Evolutionary conservation across 2,888 invertebrate species (phyloP), one percentile per base, ranked within the genome.

Genomic region (Lordiphosa fenestrarum): DNA sequence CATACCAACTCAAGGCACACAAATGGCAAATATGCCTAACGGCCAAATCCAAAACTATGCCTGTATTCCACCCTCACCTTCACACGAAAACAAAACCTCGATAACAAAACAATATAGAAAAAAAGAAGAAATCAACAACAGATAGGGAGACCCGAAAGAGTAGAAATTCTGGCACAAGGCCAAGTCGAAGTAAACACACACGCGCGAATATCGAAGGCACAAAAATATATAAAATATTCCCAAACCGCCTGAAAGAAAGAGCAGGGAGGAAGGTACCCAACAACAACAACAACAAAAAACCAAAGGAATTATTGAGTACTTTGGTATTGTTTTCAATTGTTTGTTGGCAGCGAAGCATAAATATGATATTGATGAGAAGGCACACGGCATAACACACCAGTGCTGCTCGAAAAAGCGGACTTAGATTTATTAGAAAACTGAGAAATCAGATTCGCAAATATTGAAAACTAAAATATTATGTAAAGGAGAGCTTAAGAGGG

Each of bases 271-370:
- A 19, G 19, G 19, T 4, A 19, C 19, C 9, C 2, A 9, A 10
- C n/a, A 21, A 38, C 25, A 48, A 50, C 40, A 66, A 15, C n/a
- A n/a, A n/a, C n/a, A 15, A 15, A 72, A 68, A 75, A 66, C 61
- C 67, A 56, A 80, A 71, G 72, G 81, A 84, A 71, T 75, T 84
- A 69, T 69, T 80, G 75, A 84, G 84, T 84, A 84, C 75, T 75
- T 81, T 70, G 15, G 81, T 76, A 83, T 78, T 81, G 77, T 74
- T 81, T 74, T 73, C 85, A 81, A 85, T 85, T 84, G 85, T 85
- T 83, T 84, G 73, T 70, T 82, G 80, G 84, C 85, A 85, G 70
- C 70, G 74, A 71, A 80, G 84, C 84, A 84, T 77, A 85, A 76
- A 80, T 80, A 73, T 78, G 73, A 80, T 78, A 78, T 73, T 76